Evolutionary conservation across 2,797 vertebrate genomes (phyloP).

Genomic region (Acanthornis magna): DNA sequence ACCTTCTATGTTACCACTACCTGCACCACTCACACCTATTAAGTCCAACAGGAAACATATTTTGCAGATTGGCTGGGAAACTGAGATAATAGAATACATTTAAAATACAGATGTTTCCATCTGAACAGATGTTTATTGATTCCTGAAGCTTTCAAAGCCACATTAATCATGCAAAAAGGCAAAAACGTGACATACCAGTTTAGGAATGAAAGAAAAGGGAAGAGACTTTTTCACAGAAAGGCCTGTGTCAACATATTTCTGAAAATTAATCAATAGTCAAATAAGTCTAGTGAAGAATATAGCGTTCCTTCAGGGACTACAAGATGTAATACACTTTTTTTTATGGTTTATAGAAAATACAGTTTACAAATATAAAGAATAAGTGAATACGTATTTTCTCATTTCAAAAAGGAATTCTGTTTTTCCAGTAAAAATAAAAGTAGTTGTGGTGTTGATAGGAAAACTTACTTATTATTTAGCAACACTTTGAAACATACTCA

Average conservation of each 20-base stretch:
- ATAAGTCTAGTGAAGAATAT: conserved; percentile 36
- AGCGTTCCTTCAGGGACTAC: background rate
- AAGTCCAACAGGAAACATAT: conserved; percentile 17
- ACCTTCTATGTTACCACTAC: background rate
- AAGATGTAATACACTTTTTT: background rate
- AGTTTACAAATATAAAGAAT: background rate
- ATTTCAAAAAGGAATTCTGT: background rate
- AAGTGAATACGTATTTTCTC: background rate
- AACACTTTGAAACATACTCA: background rate
- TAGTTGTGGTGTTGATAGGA: background rate
- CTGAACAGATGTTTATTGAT: conserved; percentile 52
- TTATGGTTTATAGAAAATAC: background rate
- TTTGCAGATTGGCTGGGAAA: conserved; percentile 22
- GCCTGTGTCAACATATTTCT: conserved; percentile 46
- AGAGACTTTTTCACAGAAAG: conserved; percentile 25
- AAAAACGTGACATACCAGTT: background rate
- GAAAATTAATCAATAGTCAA: conserved; percentile 65
- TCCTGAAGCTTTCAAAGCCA: conserved; percentile 40
- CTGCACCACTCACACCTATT: background rate
- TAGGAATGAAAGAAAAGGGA: conserved; percentile 23
- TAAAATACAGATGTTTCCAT: conserved; percentile 27
- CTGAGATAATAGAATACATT: background rate
- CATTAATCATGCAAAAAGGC: conserved; percentile 63
- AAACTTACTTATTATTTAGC: background rate
- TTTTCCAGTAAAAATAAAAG: background rate